phyloP scores from a whole-genome alignment of 2,888 invertebrate species.

The Apotomis capreana region DNA sequence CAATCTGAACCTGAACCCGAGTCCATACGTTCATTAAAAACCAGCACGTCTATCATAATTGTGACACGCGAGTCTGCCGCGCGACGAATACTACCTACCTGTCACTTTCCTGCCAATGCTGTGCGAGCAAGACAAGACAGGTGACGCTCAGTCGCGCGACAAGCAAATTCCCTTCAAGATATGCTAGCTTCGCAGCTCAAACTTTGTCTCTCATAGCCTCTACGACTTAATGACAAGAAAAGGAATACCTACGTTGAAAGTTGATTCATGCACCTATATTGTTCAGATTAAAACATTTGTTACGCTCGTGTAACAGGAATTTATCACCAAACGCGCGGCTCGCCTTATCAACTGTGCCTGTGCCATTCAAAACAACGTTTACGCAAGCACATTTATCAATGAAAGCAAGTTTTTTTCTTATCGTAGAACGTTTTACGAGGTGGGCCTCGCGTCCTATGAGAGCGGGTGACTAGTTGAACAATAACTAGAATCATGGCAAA shows the following conservation, averaged over 20 bases:
- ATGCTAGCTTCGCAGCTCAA: no score
- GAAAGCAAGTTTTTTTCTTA: slow-evolving; percentile 68
- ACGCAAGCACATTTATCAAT: slow-evolving; percentile 74
- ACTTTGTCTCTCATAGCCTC: no score
- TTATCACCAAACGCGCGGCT: slow-evolving; percentile 57
- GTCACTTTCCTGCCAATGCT: no score
- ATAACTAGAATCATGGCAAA: not conserved
- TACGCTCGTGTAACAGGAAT: slow-evolving; percentile 25
- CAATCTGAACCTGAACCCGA: no score
- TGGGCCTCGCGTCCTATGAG: slow-evolving; percentile 39
- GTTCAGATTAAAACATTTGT: not conserved
- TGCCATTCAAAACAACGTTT: slow-evolving; percentile 70
- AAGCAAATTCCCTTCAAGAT: no score
- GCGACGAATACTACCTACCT: no score
- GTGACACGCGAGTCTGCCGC: no score
- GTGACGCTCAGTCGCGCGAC: no score
- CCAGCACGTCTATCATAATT: no score
- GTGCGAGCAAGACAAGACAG: no score
- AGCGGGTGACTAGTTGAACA: not conserved
- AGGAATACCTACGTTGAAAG: not conserved
- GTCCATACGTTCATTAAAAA: no score
- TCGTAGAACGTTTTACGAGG: slow-evolving; percentile 54
- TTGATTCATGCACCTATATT: not conserved
- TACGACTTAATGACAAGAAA: not conserved
- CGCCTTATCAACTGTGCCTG: slow-evolving; percentile 53